Percentiles rank a stretch among this genome's conserved stretches.
phyloP scores from a whole-genome alignment of 1,140 invertebrate species.

The Penaeus vannamei region DNA sequence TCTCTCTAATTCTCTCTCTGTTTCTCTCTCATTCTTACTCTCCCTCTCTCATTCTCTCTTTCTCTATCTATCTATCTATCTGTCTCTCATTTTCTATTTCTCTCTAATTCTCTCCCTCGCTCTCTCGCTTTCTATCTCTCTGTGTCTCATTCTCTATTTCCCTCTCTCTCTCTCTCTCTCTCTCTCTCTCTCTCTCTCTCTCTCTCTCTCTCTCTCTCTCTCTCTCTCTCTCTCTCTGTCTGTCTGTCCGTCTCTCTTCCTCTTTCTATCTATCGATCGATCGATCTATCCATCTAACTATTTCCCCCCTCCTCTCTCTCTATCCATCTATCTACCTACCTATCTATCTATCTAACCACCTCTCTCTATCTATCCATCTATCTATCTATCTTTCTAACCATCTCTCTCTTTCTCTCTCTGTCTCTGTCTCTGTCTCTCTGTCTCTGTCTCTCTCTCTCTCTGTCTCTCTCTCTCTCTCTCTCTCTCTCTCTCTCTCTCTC shows the following conservation, averaged over 20 bases:
- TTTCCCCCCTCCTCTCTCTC: not conserved
- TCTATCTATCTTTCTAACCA: not conserved
- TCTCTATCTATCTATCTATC: no score
- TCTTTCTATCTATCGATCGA: not conserved
- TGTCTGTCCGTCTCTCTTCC: not conserved
- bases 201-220: slow-evolving; percentile 17
- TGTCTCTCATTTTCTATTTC: no score
- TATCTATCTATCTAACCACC: not conserved
- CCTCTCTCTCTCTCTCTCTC: slow-evolving; percentile 36
- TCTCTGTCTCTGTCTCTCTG: not conserved
- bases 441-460: not conserved
- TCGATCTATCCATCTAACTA: not conserved
- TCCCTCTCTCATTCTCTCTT: no score
- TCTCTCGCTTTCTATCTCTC: no score
- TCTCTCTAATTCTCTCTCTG: no score
- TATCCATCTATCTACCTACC: not conserved
- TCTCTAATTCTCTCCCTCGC: no score
- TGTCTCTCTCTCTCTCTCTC: not conserved
- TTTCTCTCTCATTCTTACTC: no score
- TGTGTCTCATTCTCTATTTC: not conserved
- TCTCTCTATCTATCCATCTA: not conserved
- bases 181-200: slow-evolving; percentile 30
- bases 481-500: not conserved
- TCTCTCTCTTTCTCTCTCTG: not conserved
- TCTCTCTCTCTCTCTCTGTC: slow-evolving; percentile 35